Conservation (phyloP, 2,113 vertebrate genomes). For the Panthera leo region DNA sequence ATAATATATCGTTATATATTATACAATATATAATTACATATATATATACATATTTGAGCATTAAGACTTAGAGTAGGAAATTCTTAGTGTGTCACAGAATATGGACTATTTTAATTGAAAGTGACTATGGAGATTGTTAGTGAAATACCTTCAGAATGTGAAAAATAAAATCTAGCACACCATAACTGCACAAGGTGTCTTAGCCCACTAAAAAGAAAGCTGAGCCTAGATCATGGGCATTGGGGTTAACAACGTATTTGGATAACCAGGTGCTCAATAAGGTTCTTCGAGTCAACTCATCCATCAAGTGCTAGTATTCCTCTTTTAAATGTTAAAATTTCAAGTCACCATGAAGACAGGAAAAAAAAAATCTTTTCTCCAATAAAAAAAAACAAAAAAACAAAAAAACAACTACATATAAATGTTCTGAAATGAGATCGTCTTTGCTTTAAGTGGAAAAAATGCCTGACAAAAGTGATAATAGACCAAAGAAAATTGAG, state of each 20-base stretch:
- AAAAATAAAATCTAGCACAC: neutral
- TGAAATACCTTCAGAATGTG: neutral
- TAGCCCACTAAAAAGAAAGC: neutral
- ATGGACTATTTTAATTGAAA: neutral
- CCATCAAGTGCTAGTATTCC: neutral
- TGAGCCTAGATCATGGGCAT: neutral
- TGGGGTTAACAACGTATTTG: neutral
- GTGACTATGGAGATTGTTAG: neutral
- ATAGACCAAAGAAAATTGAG: constrained; percentile 53
- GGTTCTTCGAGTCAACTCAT: neutral
- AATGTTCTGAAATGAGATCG: constrained; percentile 42
- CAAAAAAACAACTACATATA: neutral
- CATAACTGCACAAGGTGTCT: neutral
- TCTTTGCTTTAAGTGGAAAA: constrained; percentile 12
- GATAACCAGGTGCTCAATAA: neutral
- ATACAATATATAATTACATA: neutral
- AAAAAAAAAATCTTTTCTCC: neutral
- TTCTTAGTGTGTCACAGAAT: neutral
- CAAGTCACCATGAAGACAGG: neutral
- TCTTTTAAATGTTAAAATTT: constrained; percentile 12
- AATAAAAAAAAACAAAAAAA: constrained; percentile 2
- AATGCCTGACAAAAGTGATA: constrained; percentile 51
- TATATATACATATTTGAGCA: neutral
- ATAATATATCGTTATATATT: neutral
- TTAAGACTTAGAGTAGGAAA: neutral